phyloP scores from a whole-genome alignment of 1,140 invertebrate species.

The Antheraea pernyi region DNA sequence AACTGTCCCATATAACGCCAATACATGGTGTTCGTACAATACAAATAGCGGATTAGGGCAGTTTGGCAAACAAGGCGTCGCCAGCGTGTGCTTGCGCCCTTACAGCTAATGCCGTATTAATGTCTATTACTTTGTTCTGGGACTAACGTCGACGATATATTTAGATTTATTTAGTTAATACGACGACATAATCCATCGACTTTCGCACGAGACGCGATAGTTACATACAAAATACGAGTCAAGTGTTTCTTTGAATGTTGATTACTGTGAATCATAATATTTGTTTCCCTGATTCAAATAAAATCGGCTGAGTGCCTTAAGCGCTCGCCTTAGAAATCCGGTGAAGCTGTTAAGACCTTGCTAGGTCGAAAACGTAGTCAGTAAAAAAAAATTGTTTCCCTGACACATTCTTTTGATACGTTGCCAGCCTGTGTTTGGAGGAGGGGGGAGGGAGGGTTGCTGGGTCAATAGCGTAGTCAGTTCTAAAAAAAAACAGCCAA shows the following conservation, averaged over 20 bases:
- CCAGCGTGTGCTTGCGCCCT: conserved; percentile 61
- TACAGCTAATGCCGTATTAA: conserved; percentile 73
- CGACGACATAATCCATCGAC: conserved; percentile 55
- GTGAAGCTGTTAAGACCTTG: no score
- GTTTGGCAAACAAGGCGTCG: conserved; percentile 78
- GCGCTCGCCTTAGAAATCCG: no score
- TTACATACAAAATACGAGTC: background rate
- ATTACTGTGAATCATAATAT: no score
- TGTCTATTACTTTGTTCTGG: conserved; percentile 76
- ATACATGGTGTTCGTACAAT: conserved; percentile 36
- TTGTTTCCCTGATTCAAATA: no score
- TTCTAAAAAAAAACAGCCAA: no score
- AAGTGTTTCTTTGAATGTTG: background rate
- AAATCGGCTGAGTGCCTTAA: no score
- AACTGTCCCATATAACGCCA: conserved; percentile 10
- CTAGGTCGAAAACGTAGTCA: no score
- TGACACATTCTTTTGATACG: no score
- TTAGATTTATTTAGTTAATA: conserved; percentile 64
- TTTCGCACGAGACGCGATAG: conserved; percentile 45
- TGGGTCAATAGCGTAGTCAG: no score
- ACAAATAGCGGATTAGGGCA: conserved; percentile 79
- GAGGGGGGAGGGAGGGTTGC: no score
- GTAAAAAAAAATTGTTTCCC: no score
- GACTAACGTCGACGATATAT: conserved; percentile 55
- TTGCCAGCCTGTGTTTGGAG: no score